Conservation (phyloP, 2,797 vertebrate genomes). For the Sciurus carolinensis region DNA sequence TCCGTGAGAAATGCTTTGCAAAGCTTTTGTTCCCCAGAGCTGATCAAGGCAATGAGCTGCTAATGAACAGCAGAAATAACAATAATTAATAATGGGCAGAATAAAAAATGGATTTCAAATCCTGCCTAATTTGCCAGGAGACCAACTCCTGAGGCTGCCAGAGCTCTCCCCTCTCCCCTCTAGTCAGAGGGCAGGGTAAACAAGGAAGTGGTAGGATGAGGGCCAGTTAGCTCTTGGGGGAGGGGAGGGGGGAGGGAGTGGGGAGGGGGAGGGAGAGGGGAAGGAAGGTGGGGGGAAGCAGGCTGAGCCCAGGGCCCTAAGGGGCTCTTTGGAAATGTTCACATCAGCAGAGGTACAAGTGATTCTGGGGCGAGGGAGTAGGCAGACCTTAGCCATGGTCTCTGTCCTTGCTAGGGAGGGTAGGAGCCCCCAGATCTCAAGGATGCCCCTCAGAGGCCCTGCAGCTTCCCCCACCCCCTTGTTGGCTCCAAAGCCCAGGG, state of each 20-base stretch:
- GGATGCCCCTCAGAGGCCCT: not conserved
- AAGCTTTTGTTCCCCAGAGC: conserved; percentile 67
- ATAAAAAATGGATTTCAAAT: conserved; percentile 79
- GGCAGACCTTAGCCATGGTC: not conserved
- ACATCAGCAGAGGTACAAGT: not conserved
- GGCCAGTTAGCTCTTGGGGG: not conserved
- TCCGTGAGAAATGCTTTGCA: conserved; percentile 44
- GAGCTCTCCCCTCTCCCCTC: not conserved
- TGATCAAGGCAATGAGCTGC: conserved; percentile 70
- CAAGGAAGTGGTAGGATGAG: conserved; percentile 36
- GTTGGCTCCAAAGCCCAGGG: not conserved
- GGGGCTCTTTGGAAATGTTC: not conserved
- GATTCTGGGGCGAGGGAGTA: not conserved
- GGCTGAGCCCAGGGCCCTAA: not conserved
- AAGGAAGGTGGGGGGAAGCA: not conserved
- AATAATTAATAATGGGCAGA: conserved; percentile 81
- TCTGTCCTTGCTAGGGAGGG: not conserved
- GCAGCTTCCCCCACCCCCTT: not conserved
- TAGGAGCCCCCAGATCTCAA: not conserved
- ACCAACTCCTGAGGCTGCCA: conserved; percentile 68
- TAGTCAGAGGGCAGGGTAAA: conserved; percentile 54
- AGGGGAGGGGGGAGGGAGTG: too few species aligned
- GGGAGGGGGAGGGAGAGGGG: too few species aligned
- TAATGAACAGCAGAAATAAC: conserved; percentile 81
- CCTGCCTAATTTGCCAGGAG: conserved; percentile 76